Conservation (phyloP, 2,888 invertebrate genomes). For the Resseliella maxima region DNA sequence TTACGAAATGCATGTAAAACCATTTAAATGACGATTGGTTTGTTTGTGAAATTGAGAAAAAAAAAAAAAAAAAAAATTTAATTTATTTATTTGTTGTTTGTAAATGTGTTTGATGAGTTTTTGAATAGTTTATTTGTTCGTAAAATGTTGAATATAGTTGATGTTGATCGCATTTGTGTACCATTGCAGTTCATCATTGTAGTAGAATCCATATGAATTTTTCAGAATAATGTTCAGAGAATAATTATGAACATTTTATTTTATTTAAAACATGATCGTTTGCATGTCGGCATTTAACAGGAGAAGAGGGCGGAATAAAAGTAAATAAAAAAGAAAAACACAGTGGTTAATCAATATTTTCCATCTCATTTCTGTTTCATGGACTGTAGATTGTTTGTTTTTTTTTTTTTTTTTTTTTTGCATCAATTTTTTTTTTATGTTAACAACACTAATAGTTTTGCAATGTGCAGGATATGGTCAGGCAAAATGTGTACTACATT, state of each 20-base stretch:
- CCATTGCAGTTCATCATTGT: neutral
- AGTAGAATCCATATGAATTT: neutral
- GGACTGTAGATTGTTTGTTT: neutral
- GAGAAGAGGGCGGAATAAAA: neutral
- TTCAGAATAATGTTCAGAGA: neutral
- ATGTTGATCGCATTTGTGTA: neutral
- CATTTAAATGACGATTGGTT: neutral
- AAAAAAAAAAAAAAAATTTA: neutral
- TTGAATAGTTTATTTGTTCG: neutral
- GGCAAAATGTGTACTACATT: slow-evolving; percentile 2
- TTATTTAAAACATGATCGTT: slow-evolving; percentile 27
- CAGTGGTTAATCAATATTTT: neutral
- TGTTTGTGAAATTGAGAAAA: neutral
- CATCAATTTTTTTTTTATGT: neutral
- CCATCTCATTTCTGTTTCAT: neutral
- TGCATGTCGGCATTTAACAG: neutral
- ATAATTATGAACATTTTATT: neutral
- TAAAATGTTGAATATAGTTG: neutral
- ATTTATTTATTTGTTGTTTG: neutral
- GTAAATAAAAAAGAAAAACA: neutral
- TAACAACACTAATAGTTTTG: neutral
- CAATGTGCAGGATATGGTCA: neutral
- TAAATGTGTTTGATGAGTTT: neutral
- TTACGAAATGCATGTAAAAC: neutral
- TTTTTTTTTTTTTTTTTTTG: neutral